phyloP scores from a whole-genome alignment of 2,113 vertebrate genomes.

The Arenaria interpres region DNA sequence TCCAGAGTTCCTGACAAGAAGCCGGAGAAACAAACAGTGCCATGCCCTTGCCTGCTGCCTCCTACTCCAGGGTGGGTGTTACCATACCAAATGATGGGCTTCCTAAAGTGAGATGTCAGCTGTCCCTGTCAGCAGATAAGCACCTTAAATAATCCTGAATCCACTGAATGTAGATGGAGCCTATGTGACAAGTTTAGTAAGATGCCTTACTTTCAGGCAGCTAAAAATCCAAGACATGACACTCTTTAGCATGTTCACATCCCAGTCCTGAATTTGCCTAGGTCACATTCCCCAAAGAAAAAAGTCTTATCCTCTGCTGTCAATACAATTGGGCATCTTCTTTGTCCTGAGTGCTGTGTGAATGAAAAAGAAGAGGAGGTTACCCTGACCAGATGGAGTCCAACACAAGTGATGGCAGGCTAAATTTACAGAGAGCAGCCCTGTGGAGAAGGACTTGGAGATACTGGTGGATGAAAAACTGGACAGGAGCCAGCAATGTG shows the following conservation, averaged over 20 bases:
- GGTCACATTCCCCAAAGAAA: background rate
- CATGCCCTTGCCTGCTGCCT: accelerated
- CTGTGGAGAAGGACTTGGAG: background rate
- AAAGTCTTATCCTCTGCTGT: background rate
- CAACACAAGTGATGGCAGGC: background rate
- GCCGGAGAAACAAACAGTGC: background rate
- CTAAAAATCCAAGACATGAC: background rate
- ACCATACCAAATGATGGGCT: background rate
- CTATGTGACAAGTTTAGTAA: background rate
- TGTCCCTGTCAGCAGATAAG: background rate
- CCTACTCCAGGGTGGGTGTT: background rate
- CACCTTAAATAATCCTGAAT: background rate
- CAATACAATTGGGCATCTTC: background rate
- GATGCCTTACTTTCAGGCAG: background rate
- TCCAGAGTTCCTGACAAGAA: background rate
- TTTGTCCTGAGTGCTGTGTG: background rate
- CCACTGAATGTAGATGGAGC: background rate
- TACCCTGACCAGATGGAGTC: background rate
- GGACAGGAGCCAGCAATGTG: background rate
- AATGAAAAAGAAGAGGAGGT: background rate
- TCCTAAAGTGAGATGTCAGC: background rate
- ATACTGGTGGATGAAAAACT: background rate
- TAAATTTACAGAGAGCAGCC: background rate
- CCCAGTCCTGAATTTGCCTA: background rate
- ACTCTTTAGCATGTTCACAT: background rate